Conservation (phyloP, 2,797 vertebrate species). For the Rhinogobio ventralis region DNA sequence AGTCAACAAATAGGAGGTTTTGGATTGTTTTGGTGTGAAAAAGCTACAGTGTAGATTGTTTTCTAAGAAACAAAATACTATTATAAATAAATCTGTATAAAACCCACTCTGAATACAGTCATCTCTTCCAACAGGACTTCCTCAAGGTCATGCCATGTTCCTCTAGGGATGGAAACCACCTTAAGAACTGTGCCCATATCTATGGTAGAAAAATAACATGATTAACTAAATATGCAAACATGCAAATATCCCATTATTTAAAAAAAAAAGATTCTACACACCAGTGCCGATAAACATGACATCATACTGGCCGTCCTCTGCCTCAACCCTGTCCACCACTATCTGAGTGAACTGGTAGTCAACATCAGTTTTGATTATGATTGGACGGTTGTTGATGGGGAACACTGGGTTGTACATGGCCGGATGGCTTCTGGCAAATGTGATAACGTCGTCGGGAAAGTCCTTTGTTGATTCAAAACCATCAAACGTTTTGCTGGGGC, state of each 20-base stretch:
- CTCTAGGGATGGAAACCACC: constrained; percentile 96
- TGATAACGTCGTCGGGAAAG: constrained; percentile 97
- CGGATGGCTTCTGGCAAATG: constrained; percentile 95
- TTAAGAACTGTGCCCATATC: constrained; percentile 95
- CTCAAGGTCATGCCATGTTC: constrained; percentile 97
- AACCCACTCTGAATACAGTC: constrained; percentile 90
- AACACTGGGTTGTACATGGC: constrained; percentile 96
- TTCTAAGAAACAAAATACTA: no score
- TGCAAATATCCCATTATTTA: background rate
- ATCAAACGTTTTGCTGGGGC: constrained; percentile 98
- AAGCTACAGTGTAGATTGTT: background rate
- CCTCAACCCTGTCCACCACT: constrained; percentile 95
- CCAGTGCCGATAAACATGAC: constrained; percentile 99
- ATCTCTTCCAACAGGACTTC: constrained; percentile 98
- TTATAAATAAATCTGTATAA: background rate
- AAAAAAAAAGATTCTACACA: constrained; percentile 64
- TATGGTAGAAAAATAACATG: constrained; percentile 67
- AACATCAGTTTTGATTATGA: constrained; percentile 95
- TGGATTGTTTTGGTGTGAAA: background rate
- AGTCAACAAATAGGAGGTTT: background rate
- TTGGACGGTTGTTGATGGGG: constrained; percentile 92
- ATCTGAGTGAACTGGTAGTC: constrained; percentile 98
- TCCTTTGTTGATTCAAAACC: constrained; percentile 98
- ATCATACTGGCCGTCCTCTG: constrained; percentile 96
- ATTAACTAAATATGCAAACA: background rate